Evolutionary conservation across 2,888 invertebrate species (phyloP).

Genomic region (Dendrolimus pini): DNA sequence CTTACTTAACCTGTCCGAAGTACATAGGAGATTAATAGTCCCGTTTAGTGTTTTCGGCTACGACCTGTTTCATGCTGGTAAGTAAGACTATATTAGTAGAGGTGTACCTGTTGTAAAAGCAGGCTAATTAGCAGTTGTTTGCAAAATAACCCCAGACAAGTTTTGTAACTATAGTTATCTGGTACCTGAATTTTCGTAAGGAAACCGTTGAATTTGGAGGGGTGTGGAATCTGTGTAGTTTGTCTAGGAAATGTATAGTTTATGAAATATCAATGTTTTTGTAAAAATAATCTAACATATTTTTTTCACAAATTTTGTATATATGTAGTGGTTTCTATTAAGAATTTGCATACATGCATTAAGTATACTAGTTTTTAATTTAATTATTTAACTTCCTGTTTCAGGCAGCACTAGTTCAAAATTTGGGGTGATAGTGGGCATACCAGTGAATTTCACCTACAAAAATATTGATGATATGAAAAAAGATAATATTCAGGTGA

Average conservation of each 20-base stretch:
- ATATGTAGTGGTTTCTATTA: not conserved
- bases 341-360: not conserved
- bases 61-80: conserved; percentile 83
- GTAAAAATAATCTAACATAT: no score
- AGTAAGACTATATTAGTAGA: conserved; percentile 15
- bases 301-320: not conserved
- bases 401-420: conserved; percentile 68
- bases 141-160: no score
- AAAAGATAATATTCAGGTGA: conserved; percentile 73
- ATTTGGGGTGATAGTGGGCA: conserved; percentile 82
- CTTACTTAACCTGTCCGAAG: conserved; percentile 71
- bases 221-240: no score
- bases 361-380: no score
- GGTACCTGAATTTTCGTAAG: no score
- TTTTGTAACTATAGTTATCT: no score
- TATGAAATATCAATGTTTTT: no score
- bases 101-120: not conserved
- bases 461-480: conserved; percentile 72
- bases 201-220: no score
- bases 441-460: conserved; percentile 84
- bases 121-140: not conserved
- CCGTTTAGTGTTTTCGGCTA: conserved; percentile 86
- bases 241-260: no score
- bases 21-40: conserved; percentile 66
- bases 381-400: conserved; percentile 9